These are phyloP conservation scores for Chironomus striatipennis DNA, from an alignment of 1,140 invertebrate genomes.

Conservation along the genomic window DNA sequence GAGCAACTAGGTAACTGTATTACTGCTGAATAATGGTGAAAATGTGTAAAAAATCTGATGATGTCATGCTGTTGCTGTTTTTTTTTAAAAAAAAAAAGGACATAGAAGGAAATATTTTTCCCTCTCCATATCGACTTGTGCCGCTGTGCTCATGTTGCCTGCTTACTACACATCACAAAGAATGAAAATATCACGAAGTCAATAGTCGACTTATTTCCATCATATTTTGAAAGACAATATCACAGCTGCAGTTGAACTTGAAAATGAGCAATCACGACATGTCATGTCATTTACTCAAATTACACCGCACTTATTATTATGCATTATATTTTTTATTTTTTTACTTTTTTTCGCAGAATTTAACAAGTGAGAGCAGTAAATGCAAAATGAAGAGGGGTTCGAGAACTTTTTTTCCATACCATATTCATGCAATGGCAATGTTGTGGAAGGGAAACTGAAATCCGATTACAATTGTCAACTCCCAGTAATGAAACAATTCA, in stretches of 20 bases:
- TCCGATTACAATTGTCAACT: slow-evolving; percentile 18
- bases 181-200: not conserved
- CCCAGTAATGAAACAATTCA: slow-evolving; percentile 11
- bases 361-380: not conserved
- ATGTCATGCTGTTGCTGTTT: not conserved
- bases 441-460: not conserved
- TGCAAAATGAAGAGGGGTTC: not conserved
- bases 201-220: not conserved
- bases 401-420: not conserved
- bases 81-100: not conserved
- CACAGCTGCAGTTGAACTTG: slow-evolving; percentile 21
- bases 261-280: slow-evolving; percentile 23
- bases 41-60: slow-evolving; percentile 14
- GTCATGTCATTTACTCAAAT: slow-evolving; percentile 13
- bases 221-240: not conserved
- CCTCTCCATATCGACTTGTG: not conserved
- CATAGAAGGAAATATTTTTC: not conserved
- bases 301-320: slow-evolving; percentile 7
- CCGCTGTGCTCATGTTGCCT: not conserved
- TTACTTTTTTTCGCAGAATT: not conserved
- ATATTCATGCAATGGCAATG: too few species aligned
- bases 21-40: slow-evolving; percentile 3
- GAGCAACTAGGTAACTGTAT: too few species aligned
- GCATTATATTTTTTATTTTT: not conserved
- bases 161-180: not conserved